A percentile compares a stretch with the other conserved stretches of the same genome.
Evolutionary conservation across 1,140 invertebrate genomes (phyloP).

Genomic region (Rhagoletis pomonella): DNA sequence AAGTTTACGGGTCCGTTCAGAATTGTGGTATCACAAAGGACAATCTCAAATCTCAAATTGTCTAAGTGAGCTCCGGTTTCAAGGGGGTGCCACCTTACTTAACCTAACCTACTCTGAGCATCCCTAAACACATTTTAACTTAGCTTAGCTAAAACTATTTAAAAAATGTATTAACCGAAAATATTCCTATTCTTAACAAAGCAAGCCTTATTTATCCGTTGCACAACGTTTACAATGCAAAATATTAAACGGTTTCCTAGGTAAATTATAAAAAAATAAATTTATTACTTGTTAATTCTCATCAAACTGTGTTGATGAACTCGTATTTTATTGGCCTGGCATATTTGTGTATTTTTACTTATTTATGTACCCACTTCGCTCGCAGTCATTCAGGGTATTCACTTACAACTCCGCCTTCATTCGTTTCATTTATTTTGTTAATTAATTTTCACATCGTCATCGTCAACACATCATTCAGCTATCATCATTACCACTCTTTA

Average conservation of each 20-base stretch:
- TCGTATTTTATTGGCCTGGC: neutral
- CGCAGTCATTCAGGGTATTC: neutral
- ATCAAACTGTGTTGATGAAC: constrained; percentile 34
- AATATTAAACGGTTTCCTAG: neutral
- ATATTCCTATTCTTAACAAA: no score
- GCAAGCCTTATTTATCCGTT: no score
- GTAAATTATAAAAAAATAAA: constrained; percentile 17
- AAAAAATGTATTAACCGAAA: no score
- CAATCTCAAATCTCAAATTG: no score
- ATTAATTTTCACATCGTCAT: constrained; percentile 60
- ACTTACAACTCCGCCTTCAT: constrained; percentile 8
- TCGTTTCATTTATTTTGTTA: constrained; percentile 29
- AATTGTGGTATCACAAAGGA: no score
- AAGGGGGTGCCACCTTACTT: no score
- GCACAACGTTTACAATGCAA: no score
- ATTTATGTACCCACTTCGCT: neutral
- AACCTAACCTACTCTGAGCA: no score
- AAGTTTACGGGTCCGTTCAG: no score
- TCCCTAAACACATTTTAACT: no score
- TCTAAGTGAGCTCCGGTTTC: no score
- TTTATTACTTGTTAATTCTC: neutral
- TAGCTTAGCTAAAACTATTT: no score
- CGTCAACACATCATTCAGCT: constrained; percentile 59
- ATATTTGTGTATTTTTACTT: neutral
- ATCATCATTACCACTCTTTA: constrained; percentile 59